These are phyloP conservation scores for Athripsodes cinereus DNA, from an alignment of 2,888 invertebrate genomes.

Conservation along the genomic window DNA sequence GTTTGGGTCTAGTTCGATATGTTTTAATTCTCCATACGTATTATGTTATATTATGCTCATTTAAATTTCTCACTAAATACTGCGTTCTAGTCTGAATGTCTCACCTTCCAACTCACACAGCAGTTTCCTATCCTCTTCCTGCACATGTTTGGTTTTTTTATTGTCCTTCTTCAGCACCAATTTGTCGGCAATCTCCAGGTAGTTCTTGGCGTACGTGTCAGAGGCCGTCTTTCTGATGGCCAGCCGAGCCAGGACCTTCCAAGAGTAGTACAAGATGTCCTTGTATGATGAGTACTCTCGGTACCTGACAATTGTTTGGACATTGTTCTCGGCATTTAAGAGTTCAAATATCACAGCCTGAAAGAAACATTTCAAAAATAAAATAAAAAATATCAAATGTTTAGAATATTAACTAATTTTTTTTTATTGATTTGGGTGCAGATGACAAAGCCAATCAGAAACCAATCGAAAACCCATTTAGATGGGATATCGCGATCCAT, in stretches of 20 bases:
- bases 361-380: slow-evolving; percentile 30
- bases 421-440: too few species aligned
- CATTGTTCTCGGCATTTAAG: slow-evolving; percentile 57
- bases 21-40: too few species aligned
- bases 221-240: slow-evolving; percentile 53
- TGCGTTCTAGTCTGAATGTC: too few species aligned
- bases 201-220: slow-evolving; percentile 56
- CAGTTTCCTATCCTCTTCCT: slow-evolving; percentile 36
- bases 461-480: too few species aligned
- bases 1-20: too few species aligned
- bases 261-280: slow-evolving; percentile 69
- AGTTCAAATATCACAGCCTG: slow-evolving; percentile 59
- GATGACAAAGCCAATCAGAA: too few species aligned
- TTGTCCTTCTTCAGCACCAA: slow-evolving; percentile 45
- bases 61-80: too few species aligned
- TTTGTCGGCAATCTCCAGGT: slow-evolving; percentile 56
- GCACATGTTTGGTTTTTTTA: slow-evolving; percentile 35
- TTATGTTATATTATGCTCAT: too few species aligned
- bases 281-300: slow-evolving; percentile 68
- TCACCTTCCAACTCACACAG: slow-evolving; percentile 43
- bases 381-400: background rate
- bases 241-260: slow-evolving; percentile 52
- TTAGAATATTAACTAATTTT: too few species aligned
- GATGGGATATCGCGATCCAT: too few species aligned
- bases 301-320: slow-evolving; percentile 58